phyloP scores from a whole-genome alignment of 2,113 vertebrate genomes.

The Cacatua alba region DNA sequence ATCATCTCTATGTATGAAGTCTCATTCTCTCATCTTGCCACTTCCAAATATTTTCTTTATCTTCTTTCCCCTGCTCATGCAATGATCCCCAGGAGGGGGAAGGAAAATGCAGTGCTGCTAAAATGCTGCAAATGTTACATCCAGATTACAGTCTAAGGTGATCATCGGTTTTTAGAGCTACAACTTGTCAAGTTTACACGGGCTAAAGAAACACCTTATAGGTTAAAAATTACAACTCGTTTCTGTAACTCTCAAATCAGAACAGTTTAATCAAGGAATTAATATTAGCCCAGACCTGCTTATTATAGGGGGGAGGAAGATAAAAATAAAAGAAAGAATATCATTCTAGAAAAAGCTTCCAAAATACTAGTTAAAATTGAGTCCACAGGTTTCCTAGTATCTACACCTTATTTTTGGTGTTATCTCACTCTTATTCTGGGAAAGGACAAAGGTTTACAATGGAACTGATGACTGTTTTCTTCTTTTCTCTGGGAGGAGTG shows the following conservation, averaged over 20 bases:
- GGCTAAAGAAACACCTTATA: neutral
- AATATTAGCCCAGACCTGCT: neutral
- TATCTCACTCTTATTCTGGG: neutral
- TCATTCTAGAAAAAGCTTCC: neutral
- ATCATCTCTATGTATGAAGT: neutral
- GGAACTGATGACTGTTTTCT: neutral
- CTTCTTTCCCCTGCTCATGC: neutral
- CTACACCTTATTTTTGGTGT: neutral
- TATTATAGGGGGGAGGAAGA: neutral
- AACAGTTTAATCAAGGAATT: neutral
- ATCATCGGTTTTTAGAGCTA: neutral
- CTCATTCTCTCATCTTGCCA: neutral
- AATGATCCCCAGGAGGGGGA: neutral
- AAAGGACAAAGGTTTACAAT: neutral
- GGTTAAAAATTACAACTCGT: neutral
- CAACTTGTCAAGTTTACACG: neutral
- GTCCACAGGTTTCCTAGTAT: neutral
- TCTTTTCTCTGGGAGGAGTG: neutral
- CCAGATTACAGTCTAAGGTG: neutral
- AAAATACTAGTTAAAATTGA: neutral
- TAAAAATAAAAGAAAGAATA: neutral
- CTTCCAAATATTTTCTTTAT: neutral
- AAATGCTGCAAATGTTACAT: neutral
- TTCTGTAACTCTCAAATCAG: neutral
- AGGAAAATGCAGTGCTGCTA: neutral